phyloP scores from a whole-genome alignment of 2,113 vertebrate species.

The Thamnaconus septentrionalis region DNA sequence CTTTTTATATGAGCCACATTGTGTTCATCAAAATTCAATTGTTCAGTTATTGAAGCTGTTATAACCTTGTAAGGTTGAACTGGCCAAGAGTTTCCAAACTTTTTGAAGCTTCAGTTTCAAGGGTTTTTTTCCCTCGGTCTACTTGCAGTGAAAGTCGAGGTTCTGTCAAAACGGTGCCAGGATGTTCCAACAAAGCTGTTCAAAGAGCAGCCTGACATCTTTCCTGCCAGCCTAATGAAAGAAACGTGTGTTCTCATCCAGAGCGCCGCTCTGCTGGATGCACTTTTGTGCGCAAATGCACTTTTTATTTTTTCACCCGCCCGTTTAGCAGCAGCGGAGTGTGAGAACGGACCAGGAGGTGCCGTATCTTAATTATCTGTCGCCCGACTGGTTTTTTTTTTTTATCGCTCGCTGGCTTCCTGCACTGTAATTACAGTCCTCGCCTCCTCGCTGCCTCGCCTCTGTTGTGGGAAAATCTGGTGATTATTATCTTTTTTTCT shows the following conservation, averaged over 20 bases:
- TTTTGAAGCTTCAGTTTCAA: neutral
- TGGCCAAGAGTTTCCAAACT: too few species aligned
- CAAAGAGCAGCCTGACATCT: constrained; percentile 29
- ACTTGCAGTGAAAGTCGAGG: neutral
- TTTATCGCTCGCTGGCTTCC: constrained; percentile 41
- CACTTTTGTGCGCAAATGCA: constrained; percentile 24
- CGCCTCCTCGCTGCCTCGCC: constrained; percentile 8
- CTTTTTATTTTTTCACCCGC: constrained; percentile 11
- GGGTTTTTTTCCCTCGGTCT: neutral
- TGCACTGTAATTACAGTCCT: constrained; percentile 50
- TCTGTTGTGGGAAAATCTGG: constrained; percentile 50
- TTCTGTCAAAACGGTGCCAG: constrained; percentile 21
- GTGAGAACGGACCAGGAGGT: constrained; percentile 8
- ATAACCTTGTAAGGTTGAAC: too few species aligned
- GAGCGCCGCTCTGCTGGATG: constrained; percentile 4
- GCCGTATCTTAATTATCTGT: constrained; percentile 21
- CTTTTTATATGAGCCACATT: too few species aligned
- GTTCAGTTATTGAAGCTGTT: too few species aligned
- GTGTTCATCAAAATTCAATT: too few species aligned
- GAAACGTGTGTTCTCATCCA: constrained; percentile 8
- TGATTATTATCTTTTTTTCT: constrained; percentile 45
- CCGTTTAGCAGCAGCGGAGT: constrained; percentile 14
- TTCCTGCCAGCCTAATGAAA: constrained; percentile 28
- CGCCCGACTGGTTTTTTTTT: constrained; percentile 37
- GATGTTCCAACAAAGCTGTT: constrained; percentile 18